Evolutionary conservation across 2,888 invertebrate genomes (phyloP).

Genomic region (Apamea crenata): DNA sequence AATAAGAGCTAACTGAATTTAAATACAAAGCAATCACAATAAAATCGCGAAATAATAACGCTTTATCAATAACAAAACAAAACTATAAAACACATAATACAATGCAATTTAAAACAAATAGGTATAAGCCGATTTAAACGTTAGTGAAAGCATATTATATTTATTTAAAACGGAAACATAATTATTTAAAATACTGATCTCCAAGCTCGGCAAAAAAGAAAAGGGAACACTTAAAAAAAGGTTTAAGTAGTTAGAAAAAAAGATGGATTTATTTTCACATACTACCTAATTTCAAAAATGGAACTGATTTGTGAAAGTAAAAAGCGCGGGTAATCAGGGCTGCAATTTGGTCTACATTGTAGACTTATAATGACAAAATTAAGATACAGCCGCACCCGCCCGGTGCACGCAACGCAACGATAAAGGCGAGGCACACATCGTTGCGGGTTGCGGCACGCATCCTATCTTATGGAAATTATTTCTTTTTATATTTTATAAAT

Average conservation of each 20-base stretch:
- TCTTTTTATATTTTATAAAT: not conserved
- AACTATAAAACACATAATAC: not conserved
- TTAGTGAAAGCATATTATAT: not conserved
- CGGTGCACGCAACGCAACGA: constrained; percentile 60
- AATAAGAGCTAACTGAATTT: constrained; percentile 18
- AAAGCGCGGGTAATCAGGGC: constrained; percentile 67
- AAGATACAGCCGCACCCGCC: constrained; percentile 69
- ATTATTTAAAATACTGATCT: not conserved
- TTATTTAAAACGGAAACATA: not conserved
- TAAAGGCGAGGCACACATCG: constrained; percentile 66
- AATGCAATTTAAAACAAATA: not conserved
- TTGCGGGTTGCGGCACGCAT: constrained; percentile 13
- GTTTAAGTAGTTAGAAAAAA: not conserved
- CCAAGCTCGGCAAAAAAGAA: not conserved
- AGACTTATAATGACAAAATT: constrained; percentile 82
- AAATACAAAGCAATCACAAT: constrained; percentile 22
- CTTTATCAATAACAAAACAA: constrained; percentile 4
- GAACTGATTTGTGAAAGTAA: constrained; percentile 55
- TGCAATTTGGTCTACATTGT: constrained; percentile 77
- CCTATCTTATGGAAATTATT: not conserved
- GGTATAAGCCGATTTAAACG: not conserved
- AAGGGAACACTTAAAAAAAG: not conserved
- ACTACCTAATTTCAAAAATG: constrained; percentile 45
- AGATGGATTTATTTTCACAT: not conserved
- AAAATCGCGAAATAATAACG: constrained; percentile 3